Conservation (phyloP, 2,888 invertebrate species). For the Mesorhabditis spiculigera region DNA sequence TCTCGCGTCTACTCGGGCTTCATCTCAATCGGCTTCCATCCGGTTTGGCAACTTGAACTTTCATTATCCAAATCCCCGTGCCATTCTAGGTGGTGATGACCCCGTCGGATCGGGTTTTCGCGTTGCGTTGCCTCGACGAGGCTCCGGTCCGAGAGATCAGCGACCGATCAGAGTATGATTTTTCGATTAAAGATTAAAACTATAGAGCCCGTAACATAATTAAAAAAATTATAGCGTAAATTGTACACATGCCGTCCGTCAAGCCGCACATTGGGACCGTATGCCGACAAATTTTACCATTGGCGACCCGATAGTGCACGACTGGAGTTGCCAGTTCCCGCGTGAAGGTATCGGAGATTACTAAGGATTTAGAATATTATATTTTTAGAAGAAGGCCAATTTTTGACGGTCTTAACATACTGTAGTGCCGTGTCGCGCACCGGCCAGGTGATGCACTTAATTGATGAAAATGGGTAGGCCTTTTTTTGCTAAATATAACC, state of each 20-base stretch:
- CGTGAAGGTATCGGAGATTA: slow-evolving; percentile 15
- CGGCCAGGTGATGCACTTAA: slow-evolving; percentile 36
- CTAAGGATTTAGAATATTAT: background rate
- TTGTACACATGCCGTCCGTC: slow-evolving; percentile 32
- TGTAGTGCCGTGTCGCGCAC: slow-evolving; percentile 37
- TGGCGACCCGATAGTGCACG: slow-evolving; percentile 41
- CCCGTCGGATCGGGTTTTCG: slow-evolving; percentile 30
- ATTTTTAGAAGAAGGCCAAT: slow-evolving; percentile 23
- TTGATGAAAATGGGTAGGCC: slow-evolving; percentile 40
- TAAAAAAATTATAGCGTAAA: slow-evolving; percentile 15
- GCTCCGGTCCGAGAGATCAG: background rate
- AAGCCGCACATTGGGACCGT: slow-evolving; percentile 34
- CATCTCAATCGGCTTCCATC: slow-evolving; percentile 42
- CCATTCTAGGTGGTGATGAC: slow-evolving; percentile 29
- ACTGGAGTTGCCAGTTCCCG: slow-evolving; percentile 34
- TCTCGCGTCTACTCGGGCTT: slow-evolving; percentile 32
- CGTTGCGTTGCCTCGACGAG: slow-evolving; percentile 33
- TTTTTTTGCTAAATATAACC: background rate
- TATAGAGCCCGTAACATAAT: background rate
- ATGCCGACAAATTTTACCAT: slow-evolving; percentile 29
- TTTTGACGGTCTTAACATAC: slow-evolving; percentile 29
- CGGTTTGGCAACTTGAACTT: slow-evolving; percentile 8
- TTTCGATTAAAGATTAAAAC: background rate
- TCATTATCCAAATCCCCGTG: background rate
- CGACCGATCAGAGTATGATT: background rate